Percentiles rank a stretch among this genome's conserved stretches.
phyloP scores from a whole-genome alignment of 2,797 vertebrate species.

The Clamator glandarius region DNA sequence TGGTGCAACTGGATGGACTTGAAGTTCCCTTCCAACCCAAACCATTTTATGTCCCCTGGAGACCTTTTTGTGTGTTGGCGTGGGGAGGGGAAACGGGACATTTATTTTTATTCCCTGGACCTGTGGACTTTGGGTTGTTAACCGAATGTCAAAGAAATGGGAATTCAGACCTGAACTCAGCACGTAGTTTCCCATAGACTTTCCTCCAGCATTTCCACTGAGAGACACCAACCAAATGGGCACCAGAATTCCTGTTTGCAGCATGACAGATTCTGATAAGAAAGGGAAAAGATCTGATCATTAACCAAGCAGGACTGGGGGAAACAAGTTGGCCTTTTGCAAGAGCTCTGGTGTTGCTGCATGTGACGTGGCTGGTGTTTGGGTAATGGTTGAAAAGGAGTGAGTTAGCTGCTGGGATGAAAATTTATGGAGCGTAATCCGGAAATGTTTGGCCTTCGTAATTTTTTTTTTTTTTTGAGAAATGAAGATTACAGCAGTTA shows the following conservation, averaged over 20 bases:
- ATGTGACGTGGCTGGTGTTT: neutral
- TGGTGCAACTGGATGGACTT: too few relatives aligned
- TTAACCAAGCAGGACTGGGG: neutral
- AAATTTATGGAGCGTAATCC: slow-evolving; percentile 36
- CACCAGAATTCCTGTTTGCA: slow-evolving; percentile 13
- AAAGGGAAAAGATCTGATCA: slow-evolving; percentile 27
- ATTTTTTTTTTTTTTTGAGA: neutral
- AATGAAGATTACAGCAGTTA: slow-evolving; percentile 49
- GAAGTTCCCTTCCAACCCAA: too few relatives aligned
- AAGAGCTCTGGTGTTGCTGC: neutral
- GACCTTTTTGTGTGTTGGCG: neutral
- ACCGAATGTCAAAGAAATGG: neutral
- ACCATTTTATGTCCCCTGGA: neutral
- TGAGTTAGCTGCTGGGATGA: neutral
- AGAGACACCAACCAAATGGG: neutral
- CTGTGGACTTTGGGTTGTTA: neutral
- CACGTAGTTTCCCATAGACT: neutral
- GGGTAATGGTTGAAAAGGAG: neutral
- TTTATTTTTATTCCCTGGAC: neutral
- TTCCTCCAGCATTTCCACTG: neutral
- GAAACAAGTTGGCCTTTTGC: neutral
- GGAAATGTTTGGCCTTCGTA: slow-evolving; percentile 21
- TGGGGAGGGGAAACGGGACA: neutral
- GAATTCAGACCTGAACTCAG: neutral
- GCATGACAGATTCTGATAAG: slow-evolving; percentile 45